These are phyloP conservation scores for Ectemnius continuus DNA, from an alignment of 2,888 invertebrate genomes.

Conservation along the genomic window DNA sequence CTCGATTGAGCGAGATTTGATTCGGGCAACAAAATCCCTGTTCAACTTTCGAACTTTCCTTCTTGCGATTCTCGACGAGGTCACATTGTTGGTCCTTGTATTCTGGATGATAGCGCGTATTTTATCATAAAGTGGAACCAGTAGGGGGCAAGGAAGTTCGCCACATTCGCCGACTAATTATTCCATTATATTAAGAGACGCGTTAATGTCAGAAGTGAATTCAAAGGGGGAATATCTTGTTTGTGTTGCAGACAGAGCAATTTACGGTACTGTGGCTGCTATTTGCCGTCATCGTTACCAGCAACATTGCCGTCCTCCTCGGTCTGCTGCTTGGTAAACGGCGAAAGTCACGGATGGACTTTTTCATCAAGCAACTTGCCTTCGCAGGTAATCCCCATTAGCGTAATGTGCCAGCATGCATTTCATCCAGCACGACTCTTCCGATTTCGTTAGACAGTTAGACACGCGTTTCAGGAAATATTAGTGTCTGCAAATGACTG, in stretches of 20 bases:
- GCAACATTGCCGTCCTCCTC: constrained; percentile 92
- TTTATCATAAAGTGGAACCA: no score
- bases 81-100: not conserved
- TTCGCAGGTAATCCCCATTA: constrained; percentile 86
- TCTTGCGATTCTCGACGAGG: not conserved
- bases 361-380: constrained; percentile 95
- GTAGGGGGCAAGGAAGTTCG: no score
- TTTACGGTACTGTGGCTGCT: constrained; percentile 92
- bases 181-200: no score
- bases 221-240: not conserved
- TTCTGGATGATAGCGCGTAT: no score
- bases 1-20: constrained; percentile 6
- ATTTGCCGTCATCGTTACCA: constrained; percentile 90
- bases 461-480: no score
- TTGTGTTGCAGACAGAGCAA: constrained; percentile 87
- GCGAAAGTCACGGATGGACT: constrained; percentile 95
- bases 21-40: not conserved
- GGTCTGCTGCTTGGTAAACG: constrained; percentile 90
- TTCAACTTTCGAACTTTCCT: not conserved
- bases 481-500: no score
- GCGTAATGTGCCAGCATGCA: no score
- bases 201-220: no score
- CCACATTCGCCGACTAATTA: no score
- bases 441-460: no score
- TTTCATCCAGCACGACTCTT: no score